These are phyloP conservation scores for Galerucella calmariensis DNA, from an alignment of 2,888 invertebrate genomes.

Conservation along the genomic window DNA sequence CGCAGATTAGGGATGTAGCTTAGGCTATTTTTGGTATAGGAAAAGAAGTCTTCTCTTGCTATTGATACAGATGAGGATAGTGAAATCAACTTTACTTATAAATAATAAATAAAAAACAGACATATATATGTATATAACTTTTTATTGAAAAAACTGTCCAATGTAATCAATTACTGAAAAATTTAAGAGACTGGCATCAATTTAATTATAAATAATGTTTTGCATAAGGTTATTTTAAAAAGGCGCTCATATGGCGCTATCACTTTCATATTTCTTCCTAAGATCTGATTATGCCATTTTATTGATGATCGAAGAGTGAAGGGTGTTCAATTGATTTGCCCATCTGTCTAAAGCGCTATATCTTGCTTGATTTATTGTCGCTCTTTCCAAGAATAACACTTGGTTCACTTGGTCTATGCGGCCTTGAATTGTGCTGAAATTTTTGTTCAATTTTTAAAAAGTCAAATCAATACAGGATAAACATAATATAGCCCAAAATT, in stretches of 20 bases:
- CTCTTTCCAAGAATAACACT: constrained; percentile 86
- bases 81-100: no score
- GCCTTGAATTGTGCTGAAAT: constrained; percentile 81
- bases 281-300: constrained; percentile 75
- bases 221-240: constrained; percentile 7
- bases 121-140: not conserved
- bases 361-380: constrained; percentile 84
- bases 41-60: no score
- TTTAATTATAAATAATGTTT: not conserved
- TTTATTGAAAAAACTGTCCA: not conserved
- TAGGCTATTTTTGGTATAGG: no score
- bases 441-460: no score
- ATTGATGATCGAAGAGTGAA: constrained; percentile 91
- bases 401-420: constrained; percentile 95
- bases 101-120: not conserved
- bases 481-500: no score
- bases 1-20: no score
- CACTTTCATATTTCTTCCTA: constrained; percentile 17
- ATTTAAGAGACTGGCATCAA: no score
- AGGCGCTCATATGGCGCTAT: constrained; percentile 31
- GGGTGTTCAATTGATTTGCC: constrained; percentile 88
- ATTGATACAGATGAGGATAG: no score
- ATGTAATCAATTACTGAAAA: not conserved
- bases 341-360: constrained; percentile 96
- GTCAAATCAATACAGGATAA: no score